Percentiles rank a stretch among this genome's conserved stretches.
Conservation (phyloP, 2,113 vertebrate species). For the Eurystomus gularis region DNA sequence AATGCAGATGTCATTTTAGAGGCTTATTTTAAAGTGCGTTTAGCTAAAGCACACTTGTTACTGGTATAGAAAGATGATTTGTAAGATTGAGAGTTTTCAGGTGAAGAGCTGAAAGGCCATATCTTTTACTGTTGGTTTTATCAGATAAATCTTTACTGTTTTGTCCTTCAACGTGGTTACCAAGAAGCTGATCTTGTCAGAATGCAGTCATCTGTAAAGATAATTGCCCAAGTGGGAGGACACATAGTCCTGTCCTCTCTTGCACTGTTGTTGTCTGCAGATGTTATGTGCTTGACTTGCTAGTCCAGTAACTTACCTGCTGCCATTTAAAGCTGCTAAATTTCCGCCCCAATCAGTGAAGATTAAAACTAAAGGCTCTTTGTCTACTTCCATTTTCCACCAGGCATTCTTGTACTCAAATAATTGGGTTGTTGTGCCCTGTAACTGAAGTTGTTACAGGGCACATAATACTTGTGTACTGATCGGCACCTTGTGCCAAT, state of each 20-base stretch:
- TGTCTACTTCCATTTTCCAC: background rate
- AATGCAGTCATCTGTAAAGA: background rate
- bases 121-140: background rate
- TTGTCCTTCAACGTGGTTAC: background rate
- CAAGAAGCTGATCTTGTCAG: background rate
- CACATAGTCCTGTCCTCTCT: background rate
- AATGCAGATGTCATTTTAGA: background rate
- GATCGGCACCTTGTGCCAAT: background rate
- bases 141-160: background rate
- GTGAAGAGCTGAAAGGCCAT: background rate
- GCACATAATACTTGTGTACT: rapidly evolving
- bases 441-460: background rate
- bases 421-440: background rate
- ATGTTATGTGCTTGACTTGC: background rate
- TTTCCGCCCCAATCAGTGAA: background rate
- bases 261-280: background rate
- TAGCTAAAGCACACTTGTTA: background rate
- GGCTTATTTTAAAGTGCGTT: background rate
- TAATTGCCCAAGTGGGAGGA: background rate
- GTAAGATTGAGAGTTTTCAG: background rate
- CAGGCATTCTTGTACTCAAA: background rate
- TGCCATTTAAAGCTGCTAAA: background rate
- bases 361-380: background rate
- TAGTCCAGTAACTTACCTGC: background rate
- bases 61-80: background rate